Evolutionary conservation across 2,797 vertebrate species (phyloP), one percentile per base, ranked within the genome.

Genomic region (Microcaecilia unicolor): DNA sequence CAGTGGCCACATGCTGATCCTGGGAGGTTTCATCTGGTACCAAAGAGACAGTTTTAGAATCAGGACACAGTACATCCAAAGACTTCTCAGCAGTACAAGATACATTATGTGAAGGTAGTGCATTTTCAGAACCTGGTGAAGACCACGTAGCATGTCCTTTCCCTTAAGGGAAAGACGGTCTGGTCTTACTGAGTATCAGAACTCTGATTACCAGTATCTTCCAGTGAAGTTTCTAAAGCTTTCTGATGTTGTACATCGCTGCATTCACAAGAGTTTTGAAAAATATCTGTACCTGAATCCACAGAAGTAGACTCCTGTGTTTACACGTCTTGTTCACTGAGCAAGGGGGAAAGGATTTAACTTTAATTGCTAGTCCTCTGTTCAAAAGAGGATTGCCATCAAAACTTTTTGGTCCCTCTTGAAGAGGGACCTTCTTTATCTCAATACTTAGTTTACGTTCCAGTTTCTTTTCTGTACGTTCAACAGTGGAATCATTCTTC

Each of bases 361-460:
- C 67, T 76, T 97, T 97, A 71, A 93, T 84, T 36, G 89, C 91
- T 16, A 92, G 92, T 47, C 76, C 65, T 45, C 92, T 80, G 9
- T 91, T 90, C 50, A 94, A 81, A 14, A 70, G 48, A 8, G 76
- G 61, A 61, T 74, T 86, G 9, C 61, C 76, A 65, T 98, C 92
- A 48, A 98, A 98, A 77, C 92, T 96, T 41, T 87, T 83, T 5
- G 88, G 94, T 15, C 92, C 90, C 56, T 96, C 94, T 71, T 95
- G 89, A 41, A 95, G 68, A 37, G 92, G 92, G 2, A 97, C 90
- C 61, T 96, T 96, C 69, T 91, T 94, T 60, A 97, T 96, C 78
- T 97, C 93, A 48, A 97, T 93, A 68, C 91, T 95, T 66, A 97
- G 72, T 73, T 93, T 97, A 46, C 85, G 81, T 53, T 96, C 92